Evolutionary conservation across 1,140 invertebrate species (phyloP), one percentile per base, ranked within the genome.

Genomic region (Pseudomyrmex flavicornis): DNA sequence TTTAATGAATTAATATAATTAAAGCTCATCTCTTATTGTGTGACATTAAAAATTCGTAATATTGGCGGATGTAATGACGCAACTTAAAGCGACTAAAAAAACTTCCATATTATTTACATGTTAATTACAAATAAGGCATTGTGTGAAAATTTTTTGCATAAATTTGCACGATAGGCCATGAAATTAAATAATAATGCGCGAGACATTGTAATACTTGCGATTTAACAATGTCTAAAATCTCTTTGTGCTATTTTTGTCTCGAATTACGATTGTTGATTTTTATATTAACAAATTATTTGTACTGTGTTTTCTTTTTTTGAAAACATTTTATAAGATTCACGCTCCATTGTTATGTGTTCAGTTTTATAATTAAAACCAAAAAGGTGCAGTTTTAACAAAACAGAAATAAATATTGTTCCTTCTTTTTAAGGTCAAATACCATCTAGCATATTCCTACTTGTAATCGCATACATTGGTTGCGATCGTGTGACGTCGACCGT

Each of bases 391-490:
- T 66, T 66, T 66, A 12, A 46, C 50, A 7, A 52, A 52, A 52
- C 50, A 52, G 50, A 52, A 35, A 35, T 35, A 35, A 35, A 35
- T 35, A 35, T 35, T 35, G 1, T 83, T 50, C 12, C 0, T 79
- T 50, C 69, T 48, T 46, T 35, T 87, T 2, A 90, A 95, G 97
- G 96, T 73, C 96, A 95, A 5, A 88, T 96, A 54, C 95, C 96
- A 15, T 96, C 97, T 0, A 95, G 95, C 5, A 89, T 95, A 9
- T 97, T 97, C 84, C 94, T 98, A 15, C 86, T 97, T 15, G 90
- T 92, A 1, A 95, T 98, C 12, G 96, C 96, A 88, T 96, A 96
- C 88, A 95, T 97, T 62, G 96, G 96, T 56, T 97, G 97, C 89
- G 92, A 95, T 59, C 95, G 96, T 59, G 92, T 91, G 1, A 90